Conservation (phyloP, 2,113 vertebrate genomes). For the Thermophis baileyi region DNA sequence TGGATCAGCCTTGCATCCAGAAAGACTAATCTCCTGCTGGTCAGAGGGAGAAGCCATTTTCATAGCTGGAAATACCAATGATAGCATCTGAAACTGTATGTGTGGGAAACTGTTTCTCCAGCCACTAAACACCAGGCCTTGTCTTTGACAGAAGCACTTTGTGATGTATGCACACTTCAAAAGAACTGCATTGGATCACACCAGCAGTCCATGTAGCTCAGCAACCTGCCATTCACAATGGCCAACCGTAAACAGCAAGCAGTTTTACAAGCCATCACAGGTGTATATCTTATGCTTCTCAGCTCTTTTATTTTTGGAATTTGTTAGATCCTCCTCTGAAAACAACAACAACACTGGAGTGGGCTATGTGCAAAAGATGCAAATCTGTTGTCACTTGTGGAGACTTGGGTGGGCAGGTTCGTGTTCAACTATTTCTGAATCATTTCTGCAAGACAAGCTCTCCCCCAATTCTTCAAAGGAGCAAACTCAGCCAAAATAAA, state of each 20-base stretch:
- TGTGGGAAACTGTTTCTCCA: background rate
- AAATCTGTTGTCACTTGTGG: background rate
- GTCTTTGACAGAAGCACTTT: background rate
- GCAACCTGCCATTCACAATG: background rate
- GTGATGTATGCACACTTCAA: background rate
- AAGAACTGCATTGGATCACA: background rate
- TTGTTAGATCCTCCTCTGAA: background rate
- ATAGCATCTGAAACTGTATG: background rate
- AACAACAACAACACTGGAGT: background rate
- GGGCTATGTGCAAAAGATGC: rapidly evolving
- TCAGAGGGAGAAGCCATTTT: background rate
- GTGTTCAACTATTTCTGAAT: background rate
- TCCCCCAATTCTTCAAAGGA: background rate
- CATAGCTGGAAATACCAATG: background rate
- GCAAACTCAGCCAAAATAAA: conserved; percentile 3
- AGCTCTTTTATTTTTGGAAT: background rate
- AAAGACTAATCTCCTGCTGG: background rate
- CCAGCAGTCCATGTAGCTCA: background rate
- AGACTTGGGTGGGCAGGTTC: background rate
- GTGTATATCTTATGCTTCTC: background rate
- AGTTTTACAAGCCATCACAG: background rate
- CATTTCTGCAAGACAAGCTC: background rate
- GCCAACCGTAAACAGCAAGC: background rate
- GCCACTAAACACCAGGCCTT: background rate
- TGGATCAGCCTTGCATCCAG: background rate